A percentile compares a stretch with the other conserved stretches of the same genome.
These are phyloP conservation scores for Macropus fuliginosus DNA, from an alignment of 2,797 vertebrate species.

Conservation along the genomic window DNA sequence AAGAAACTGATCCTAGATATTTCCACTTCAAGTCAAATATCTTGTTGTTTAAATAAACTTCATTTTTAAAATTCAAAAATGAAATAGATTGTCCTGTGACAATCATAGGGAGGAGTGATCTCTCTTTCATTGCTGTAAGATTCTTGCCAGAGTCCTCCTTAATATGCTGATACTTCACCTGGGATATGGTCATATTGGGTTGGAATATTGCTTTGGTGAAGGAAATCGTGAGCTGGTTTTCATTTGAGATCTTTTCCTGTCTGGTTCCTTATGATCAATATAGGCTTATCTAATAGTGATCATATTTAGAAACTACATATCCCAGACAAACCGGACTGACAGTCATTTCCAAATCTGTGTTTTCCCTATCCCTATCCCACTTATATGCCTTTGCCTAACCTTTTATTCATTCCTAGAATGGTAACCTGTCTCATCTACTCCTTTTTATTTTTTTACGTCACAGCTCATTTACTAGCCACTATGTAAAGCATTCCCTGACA, in stretches of 20 bases:
- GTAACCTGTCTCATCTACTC: not conserved
- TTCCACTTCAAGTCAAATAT: no score
- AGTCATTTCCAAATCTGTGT: not conserved
- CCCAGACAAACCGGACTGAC: not conserved
- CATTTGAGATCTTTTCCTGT: not conserved
- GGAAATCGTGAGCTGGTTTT: no score
- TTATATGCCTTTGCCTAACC: not conserved
- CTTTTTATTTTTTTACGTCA: not conserved
- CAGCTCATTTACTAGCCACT: not conserved
- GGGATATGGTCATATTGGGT: no score
- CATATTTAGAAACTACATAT: not conserved
- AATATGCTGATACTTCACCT: no score
- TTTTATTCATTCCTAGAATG: not conserved
- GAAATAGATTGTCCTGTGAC: no score
- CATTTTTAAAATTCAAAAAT: no score
- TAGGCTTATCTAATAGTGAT: not conserved
- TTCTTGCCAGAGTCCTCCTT: no score
- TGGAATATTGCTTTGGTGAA: no score
- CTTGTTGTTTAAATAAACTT: no score
- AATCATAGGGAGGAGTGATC: no score
- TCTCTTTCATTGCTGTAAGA: no score
- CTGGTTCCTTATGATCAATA: not conserved
- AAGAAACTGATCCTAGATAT: no score
- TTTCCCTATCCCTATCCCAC: not conserved
- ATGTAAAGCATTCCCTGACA: not conserved